These are phyloP conservation scores for Halocaridina rubra DNA, from an alignment of 2,888 invertebrate species.

Conservation along the genomic window DNA sequence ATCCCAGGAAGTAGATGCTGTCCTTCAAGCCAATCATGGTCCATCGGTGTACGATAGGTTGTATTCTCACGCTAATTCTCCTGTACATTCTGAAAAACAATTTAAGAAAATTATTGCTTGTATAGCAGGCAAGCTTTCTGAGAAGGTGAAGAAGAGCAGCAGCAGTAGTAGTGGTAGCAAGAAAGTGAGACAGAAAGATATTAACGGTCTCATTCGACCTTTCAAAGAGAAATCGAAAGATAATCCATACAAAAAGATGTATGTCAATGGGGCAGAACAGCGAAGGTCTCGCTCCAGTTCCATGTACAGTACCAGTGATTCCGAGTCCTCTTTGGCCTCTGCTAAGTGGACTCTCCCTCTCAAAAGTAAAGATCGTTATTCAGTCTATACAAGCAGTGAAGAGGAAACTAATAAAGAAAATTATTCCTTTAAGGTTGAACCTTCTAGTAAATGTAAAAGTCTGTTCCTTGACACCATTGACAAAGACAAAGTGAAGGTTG, in stretches of 20 bases:
- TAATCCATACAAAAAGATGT: constrained; percentile 81
- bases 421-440: constrained; percentile 33
- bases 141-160: constrained; percentile 19
- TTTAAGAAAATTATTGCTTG: constrained; percentile 55
- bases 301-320: constrained; percentile 41
- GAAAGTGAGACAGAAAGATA: constrained; percentile 67
- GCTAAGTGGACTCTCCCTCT: constrained; percentile 51
- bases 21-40: constrained; percentile 89
- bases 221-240: constrained; percentile 66
- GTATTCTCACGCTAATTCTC: constrained; percentile 80
- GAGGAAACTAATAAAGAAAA: constrained; percentile 57
- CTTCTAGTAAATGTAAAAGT: constrained; percentile 26
- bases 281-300: constrained; percentile 67
- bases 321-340: constrained; percentile 54
- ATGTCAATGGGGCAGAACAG: constrained; percentile 79
- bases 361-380: constrained; percentile 29
- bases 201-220: constrained; percentile 55
- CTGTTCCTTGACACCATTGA: constrained; percentile 16
- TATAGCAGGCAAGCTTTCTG: constrained; percentile 23
- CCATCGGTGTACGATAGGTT: constrained; percentile 87
- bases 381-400: constrained; percentile 61
- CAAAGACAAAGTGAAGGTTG: constrained; percentile 23
- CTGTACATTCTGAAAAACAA: constrained; percentile 71
- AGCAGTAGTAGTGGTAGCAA: too few species aligned
- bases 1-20: constrained; percentile 76